phyloP scores from a whole-genome alignment of 2,888 invertebrate species.

The Amorpha juglandis region DNA sequence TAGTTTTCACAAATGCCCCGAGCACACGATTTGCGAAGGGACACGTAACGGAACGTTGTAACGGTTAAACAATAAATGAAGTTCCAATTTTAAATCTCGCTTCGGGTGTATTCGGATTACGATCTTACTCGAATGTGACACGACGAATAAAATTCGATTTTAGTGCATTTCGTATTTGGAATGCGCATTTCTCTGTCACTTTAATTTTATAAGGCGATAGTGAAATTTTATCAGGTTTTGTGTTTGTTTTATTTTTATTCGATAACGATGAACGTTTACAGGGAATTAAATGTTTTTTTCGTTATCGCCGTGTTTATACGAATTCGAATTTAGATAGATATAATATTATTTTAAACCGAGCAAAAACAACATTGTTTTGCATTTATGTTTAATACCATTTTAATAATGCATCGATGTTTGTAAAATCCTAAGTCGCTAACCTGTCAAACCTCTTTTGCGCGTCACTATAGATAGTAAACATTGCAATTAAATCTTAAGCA shows the following conservation, averaged over 20 bases:
- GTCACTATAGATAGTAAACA: not conserved
- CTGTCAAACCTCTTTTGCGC: not conserved
- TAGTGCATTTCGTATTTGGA: constrained; percentile 29
- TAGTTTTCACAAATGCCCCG: constrained; percentile 32
- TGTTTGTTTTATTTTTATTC: constrained; percentile 24
- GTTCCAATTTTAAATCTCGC: constrained; percentile 43
- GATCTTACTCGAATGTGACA: constrained; percentile 49
- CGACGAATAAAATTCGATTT: constrained; percentile 43
- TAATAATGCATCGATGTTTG: not conserved
- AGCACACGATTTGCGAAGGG: constrained; percentile 70
- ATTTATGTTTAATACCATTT: too few relatives aligned
- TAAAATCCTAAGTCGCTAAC: not conserved
- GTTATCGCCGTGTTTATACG: not conserved
- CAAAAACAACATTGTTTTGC: not conserved
- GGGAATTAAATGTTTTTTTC: not conserved
- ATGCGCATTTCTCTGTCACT: constrained; percentile 25
- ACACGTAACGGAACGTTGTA: constrained; percentile 72
- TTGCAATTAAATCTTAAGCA: not conserved
- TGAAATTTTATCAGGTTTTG: constrained; percentile 16
- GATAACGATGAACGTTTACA: not conserved
- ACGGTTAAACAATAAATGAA: constrained; percentile 69
- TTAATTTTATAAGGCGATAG: constrained; percentile 22
- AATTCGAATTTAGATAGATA: not conserved
- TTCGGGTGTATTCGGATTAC: constrained; percentile 51
- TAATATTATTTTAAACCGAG: too few relatives aligned